Evolutionary conservation across 2,797 vertebrate species (phyloP).

Genomic region (Onychomys torridus): DNA sequence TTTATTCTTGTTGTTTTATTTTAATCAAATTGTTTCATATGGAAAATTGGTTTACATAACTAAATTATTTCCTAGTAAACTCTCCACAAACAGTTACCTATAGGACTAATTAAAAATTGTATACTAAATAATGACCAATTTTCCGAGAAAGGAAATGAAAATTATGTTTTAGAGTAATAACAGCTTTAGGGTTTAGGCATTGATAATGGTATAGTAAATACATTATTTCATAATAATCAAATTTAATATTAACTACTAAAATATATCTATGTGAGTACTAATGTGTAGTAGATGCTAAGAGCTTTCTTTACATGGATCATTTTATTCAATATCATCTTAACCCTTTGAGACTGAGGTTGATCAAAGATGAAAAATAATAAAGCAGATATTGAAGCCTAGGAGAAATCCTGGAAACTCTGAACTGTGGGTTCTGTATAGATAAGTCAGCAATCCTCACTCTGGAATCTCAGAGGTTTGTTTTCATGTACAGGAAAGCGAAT

Average conservation of each 20-base stretch:
- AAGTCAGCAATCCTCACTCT: neutral
- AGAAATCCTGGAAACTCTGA: neutral
- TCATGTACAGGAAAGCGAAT: constrained; percentile 29
- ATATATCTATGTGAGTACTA: neutral
- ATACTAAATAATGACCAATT: constrained; percentile 18
- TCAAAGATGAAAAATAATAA: neutral
- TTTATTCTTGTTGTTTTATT: neutral
- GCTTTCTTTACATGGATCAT: neutral
- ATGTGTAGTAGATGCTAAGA: neutral
- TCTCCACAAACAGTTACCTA: neutral
- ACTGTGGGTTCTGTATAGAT: neutral
- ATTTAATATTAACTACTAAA: constrained; percentile 56
- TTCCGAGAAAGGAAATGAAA: constrained; percentile 40
- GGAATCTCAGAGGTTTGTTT: neutral
- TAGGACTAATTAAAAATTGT: neutral
- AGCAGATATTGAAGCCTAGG: neutral
- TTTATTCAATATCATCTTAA: constrained; percentile 9
- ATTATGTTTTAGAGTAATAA: constrained; percentile 50
- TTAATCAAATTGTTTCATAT: constrained; percentile 16
- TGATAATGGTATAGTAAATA: constrained; percentile 34
- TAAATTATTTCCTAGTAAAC: neutral
- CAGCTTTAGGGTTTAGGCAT: constrained; percentile 45
- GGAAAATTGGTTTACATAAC: constrained; percentile 16
- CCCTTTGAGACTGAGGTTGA: neutral
- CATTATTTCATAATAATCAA: constrained; percentile 44